A percentile compares a stretch with the other conserved stretches of the same genome.
Evolutionary conservation across 2,113 vertebrate genomes (phyloP).

Genomic region (Pterocles orientalis): DNA sequence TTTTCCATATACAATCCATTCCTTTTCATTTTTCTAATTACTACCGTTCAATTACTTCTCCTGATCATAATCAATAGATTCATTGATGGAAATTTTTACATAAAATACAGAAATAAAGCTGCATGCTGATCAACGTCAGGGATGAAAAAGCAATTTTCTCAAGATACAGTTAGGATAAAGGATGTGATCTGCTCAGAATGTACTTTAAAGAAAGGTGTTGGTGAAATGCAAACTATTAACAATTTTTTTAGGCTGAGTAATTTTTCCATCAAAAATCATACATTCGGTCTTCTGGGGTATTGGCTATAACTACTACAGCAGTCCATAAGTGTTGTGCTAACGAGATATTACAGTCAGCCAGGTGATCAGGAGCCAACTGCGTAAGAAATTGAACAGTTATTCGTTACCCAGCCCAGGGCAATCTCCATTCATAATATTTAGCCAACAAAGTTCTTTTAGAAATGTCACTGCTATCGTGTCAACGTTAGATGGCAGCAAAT

Average conservation of each 20-base stretch:
- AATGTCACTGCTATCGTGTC: not conserved
- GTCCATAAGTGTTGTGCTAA: not conserved
- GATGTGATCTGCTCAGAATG: not conserved
- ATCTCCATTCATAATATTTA: not conserved
- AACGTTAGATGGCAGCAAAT: constrained; percentile 69
- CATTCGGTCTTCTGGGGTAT: not conserved
- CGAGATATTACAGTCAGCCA: not conserved
- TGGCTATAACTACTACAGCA: not conserved
- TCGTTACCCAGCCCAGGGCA: not conserved
- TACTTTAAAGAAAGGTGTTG: not conserved
- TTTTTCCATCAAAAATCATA: not conserved
- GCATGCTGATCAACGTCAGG: not conserved
- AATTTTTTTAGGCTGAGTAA: not conserved
- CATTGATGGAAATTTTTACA: not conserved
- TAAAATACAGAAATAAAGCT: not conserved
- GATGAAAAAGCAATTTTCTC: not conserved
- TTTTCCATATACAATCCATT: not conserved
- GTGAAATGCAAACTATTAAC: not conserved
- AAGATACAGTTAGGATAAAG: not conserved
- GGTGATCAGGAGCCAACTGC: not conserved
- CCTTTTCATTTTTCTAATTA: not conserved
- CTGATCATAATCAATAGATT: not conserved
- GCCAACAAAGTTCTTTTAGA: fast-evolving
- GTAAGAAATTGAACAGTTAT: not conserved
- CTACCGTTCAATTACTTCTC: not conserved